These are phyloP conservation scores for Spisula solida DNA, from an alignment of 2,888 invertebrate species.

Conservation along the genomic window DNA sequence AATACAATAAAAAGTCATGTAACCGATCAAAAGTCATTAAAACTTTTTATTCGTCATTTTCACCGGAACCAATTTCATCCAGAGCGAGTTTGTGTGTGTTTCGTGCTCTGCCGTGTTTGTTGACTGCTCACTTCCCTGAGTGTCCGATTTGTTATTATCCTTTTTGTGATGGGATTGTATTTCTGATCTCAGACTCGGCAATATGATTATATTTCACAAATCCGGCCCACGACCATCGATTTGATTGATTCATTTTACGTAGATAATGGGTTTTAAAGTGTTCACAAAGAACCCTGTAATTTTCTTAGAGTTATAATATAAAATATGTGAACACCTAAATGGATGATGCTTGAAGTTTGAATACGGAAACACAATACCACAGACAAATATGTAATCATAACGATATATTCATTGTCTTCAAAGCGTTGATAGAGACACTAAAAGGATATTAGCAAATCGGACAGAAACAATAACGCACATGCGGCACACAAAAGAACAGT, in stretches of 20 bases:
- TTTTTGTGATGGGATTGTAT: background rate
- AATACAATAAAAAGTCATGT: too few species aligned
- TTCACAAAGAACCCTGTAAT: background rate
- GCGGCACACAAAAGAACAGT: too few species aligned
- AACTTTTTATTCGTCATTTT: too few species aligned
- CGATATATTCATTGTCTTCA: background rate
- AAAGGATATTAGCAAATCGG: too few species aligned
- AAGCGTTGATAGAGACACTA: too few species aligned
- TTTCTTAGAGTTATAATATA: background rate
- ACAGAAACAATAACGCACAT: too few species aligned
- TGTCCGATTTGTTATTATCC: too few species aligned
- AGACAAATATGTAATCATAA: background rate
- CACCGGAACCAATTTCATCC: too few species aligned
- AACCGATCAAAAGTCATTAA: too few species aligned
- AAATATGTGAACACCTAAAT: conserved; percentile 9
- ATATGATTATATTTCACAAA: background rate
- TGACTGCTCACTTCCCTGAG: too few species aligned
- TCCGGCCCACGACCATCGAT: background rate
- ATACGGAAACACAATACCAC: background rate
- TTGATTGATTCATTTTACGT: background rate
- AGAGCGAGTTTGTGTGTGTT: too few species aligned
- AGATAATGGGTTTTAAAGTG: conserved; percentile 8
- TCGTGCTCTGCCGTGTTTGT: too few species aligned
- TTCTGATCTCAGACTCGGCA: background rate
- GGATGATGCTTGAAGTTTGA: background rate